These are phyloP conservation scores for Sinella curviseta DNA, from an alignment of 1,140 invertebrate species.

Conservation along the genomic window DNA sequence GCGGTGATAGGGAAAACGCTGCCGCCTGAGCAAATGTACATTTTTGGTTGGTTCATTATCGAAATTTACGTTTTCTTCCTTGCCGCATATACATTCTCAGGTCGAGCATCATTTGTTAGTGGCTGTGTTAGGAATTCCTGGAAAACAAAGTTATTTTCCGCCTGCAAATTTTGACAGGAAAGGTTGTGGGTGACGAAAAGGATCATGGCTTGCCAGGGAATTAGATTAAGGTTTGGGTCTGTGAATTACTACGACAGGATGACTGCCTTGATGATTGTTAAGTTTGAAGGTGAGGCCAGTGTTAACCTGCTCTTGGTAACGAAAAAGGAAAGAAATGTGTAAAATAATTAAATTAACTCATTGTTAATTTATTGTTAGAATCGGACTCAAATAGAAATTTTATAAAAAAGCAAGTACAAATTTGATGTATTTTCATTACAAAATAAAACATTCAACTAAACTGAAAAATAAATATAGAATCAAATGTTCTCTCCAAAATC, in stretches of 20 bases:
- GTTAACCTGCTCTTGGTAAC: background rate
- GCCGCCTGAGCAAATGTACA: background rate
- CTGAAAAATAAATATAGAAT: too few relatives aligned
- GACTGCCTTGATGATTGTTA: background rate
- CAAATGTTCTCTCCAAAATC: too few relatives aligned
- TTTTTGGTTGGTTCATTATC: background rate
- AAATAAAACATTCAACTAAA: too few relatives aligned
- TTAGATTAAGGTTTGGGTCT: background rate
- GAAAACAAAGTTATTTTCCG: background rate
- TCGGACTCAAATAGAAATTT: too few relatives aligned
- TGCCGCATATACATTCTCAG: background rate
- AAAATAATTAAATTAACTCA: too few relatives aligned
- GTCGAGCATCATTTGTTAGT: background rate
- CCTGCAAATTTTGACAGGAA: background rate
- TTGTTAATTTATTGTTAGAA: too few relatives aligned
- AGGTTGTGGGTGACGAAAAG: background rate
- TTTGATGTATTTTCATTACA: too few relatives aligned
- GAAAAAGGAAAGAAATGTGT: background rate
- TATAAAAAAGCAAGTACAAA: too few relatives aligned
- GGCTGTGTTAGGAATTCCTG: background rate
- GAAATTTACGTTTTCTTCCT: background rate
- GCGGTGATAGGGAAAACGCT: background rate
- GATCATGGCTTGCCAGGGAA: background rate
- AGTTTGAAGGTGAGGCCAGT: background rate
- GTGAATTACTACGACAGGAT: background rate